Conservation (phyloP, 2,113 vertebrate genomes). For the Vanacampus margaritifer region DNA sequence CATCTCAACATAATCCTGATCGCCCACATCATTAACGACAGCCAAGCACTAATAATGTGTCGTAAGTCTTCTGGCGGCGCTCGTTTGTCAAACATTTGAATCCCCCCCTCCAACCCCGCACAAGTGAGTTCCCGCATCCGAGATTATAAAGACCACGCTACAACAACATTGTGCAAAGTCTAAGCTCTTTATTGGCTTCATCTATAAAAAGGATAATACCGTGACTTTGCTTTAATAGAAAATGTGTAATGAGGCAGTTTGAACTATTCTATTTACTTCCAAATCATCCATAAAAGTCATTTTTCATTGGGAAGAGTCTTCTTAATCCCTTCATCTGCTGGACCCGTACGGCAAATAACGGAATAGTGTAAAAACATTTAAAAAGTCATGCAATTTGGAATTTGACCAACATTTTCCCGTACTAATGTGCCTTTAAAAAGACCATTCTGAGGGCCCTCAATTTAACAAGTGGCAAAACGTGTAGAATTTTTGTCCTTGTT, state of each 20-base stretch:
- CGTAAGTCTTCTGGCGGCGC: constrained; percentile 54
- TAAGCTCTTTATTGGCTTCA: constrained; percentile 13
- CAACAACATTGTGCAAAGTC: not conserved
- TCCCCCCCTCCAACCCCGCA: constrained; percentile 8
- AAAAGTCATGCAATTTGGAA: not conserved
- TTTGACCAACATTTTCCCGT: not conserved
- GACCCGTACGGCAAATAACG: not conserved
- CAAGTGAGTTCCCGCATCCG: constrained; percentile 18
- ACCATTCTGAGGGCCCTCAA: not conserved
- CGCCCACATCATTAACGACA: constrained; percentile 68
- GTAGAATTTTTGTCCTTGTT: too few species aligned
- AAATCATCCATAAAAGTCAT: not conserved
- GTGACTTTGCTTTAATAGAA: not conserved
- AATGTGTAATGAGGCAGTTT: not conserved
- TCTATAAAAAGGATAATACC: constrained; percentile 11
- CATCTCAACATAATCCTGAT: constrained; percentile 60
- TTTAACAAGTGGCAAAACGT: not conserved
- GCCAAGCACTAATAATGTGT: constrained; percentile 67
- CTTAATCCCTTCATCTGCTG: not conserved
- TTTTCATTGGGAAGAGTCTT: not conserved
- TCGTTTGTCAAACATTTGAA: constrained; percentile 64
- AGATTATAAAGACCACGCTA: constrained; percentile 12
- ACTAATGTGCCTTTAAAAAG: not conserved
- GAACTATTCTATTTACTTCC: constrained; percentile 2
- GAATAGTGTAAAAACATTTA: not conserved